Evolutionary conservation across 2,888 invertebrate species (phyloP).

Genomic region (Eueremaeus valkanovi): DNA sequence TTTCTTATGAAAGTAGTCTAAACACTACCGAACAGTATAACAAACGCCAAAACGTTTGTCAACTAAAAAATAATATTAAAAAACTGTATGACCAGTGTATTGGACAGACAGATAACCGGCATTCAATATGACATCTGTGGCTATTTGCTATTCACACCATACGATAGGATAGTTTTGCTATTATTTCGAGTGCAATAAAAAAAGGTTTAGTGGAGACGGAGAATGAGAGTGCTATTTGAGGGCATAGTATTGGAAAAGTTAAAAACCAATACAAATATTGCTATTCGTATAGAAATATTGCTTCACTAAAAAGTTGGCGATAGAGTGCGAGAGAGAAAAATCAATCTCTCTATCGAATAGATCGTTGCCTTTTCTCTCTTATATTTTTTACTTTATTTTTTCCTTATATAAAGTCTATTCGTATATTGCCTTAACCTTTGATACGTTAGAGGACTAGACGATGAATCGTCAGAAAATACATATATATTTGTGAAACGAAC

Average conservation of each 20-base stretch:
- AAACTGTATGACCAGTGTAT: not conserved
- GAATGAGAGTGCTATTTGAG: too few relatives aligned
- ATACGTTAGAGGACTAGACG: too few relatives aligned
- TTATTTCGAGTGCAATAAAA: slow-evolving; percentile 10
- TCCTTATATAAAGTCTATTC: too few relatives aligned
- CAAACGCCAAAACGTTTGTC: too few relatives aligned
- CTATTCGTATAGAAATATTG: too few relatives aligned
- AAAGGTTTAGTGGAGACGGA: not conserved
- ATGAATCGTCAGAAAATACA: too few relatives aligned
- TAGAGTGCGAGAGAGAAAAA: not conserved
- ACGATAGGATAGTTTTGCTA: not conserved
- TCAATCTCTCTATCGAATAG: not conserved
- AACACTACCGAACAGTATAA: too few relatives aligned
- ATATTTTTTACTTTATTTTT: too few relatives aligned
- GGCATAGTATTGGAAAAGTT: too few relatives aligned
- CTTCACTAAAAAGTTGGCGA: not conserved
- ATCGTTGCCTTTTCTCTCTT: not conserved
- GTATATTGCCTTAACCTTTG: too few relatives aligned
- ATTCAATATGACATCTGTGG: slow-evolving; percentile 20
- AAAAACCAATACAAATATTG: not conserved
- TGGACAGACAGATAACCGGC: not conserved
- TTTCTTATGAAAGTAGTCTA: too few relatives aligned
- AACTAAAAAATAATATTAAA: slow-evolving; percentile 18
- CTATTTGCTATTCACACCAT: slow-evolving; percentile 15
- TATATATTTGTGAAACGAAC: not conserved